These are phyloP conservation scores for Caenorhabditis macrosperma DNA, from an alignment of 2,888 invertebrate species.

Conservation along the genomic window DNA sequence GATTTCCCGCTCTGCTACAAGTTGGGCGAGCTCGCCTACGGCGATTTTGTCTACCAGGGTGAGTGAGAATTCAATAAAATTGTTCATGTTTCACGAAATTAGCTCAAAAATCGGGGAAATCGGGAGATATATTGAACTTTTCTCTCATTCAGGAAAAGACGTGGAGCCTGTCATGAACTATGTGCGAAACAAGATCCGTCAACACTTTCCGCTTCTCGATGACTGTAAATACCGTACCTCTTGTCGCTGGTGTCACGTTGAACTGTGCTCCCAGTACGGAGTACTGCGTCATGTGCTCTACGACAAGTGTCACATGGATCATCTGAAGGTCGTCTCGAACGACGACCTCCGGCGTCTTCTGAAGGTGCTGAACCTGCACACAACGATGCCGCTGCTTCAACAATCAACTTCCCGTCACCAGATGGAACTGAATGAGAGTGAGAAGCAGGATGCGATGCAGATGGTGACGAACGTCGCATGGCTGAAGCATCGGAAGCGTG, in stretches of 20 bases:
- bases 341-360: slow-evolving; percentile 33
- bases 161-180: slow-evolving; percentile 1
- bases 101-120: no score
- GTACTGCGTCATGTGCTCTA: slow-evolving; percentile 26
- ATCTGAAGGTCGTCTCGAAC: slow-evolving; percentile 1
- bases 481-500: background rate
- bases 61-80: no score
- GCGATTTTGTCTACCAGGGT: slow-evolving; percentile 18
- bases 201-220: background rate
- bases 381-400: slow-evolving; percentile 14
- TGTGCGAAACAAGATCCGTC: background rate
- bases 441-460: slow-evolving; percentile 8
- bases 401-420: background rate
- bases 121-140: no score
- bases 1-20: slow-evolving; percentile 32
- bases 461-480: slow-evolving; percentile 9
- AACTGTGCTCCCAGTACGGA: background rate
- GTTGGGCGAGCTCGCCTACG: background rate
- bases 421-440: background rate
- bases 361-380: background rate
- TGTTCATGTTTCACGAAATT: no score
- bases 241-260: slow-evolving; percentile 23
- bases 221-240: slow-evolving; percentile 1
- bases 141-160: slow-evolving; percentile 1
- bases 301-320: slow-evolving; percentile 19